Conservation (phyloP, 2,797 vertebrate species). For the Pantherophis vulpinus region DNA sequence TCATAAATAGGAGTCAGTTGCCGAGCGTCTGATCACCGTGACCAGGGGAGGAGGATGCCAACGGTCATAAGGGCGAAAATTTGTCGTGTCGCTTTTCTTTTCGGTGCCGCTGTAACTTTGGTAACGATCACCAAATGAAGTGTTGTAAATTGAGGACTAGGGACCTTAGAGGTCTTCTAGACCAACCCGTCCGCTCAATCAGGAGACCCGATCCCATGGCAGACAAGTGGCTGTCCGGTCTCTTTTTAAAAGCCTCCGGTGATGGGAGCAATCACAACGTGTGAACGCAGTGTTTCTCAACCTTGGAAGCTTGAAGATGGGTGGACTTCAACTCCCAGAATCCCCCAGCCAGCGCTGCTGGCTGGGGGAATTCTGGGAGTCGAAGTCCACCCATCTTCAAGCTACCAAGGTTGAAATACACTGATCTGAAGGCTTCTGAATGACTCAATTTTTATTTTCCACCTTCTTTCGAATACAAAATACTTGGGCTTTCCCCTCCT, state of each 20-base stretch:
- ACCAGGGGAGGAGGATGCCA: not conserved
- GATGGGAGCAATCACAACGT: no score
- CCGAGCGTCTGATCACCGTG: not conserved
- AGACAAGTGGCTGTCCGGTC: not conserved
- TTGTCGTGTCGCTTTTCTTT: not conserved
- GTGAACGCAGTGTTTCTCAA: no score
- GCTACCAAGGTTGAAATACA: no score
- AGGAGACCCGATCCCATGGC: not conserved
- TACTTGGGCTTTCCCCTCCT: conserved; percentile 12
- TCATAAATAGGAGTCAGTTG: not conserved
- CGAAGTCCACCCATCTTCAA: no score
- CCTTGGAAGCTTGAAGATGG: no score
- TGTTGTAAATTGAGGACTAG: not conserved
- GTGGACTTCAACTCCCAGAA: no score
- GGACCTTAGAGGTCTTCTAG: not conserved
- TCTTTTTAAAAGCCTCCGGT: not conserved
- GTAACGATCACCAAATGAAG: not conserved
- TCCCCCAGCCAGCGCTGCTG: no score
- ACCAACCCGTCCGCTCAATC: not conserved
- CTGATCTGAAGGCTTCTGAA: not conserved
- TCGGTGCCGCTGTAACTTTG: not conserved
- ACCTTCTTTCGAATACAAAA: not conserved
- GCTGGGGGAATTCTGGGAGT: no score
- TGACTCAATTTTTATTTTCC: not conserved
- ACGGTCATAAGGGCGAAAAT: not conserved